Conservation (phyloP, 2,797 vertebrate species). For the Pangasius mekongensis region DNA sequence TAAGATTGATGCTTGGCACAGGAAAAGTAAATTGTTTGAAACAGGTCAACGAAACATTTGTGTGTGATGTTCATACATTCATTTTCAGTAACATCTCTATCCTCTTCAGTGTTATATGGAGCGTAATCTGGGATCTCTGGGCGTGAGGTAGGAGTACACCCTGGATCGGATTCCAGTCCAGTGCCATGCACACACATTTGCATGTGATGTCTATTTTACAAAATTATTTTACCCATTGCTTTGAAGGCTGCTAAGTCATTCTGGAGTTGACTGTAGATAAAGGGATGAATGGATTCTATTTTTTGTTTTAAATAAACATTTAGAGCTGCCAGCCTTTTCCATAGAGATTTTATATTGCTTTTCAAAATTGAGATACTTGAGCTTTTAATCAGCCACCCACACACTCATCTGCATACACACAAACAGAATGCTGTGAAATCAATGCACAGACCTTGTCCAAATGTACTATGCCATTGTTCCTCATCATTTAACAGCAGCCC, state of each 20-base stretch:
- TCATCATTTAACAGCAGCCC: constrained; percentile 53
- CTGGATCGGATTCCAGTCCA: background rate
- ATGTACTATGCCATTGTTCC: constrained; percentile 70
- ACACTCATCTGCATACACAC: background rate
- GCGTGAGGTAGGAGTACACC: background rate
- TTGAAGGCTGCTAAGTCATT: background rate
- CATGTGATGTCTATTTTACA: background rate
- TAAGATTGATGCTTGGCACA: too few species aligned
- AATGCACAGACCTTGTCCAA: constrained; percentile 61
- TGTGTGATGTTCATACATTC: too few species aligned
- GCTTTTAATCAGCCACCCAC: background rate
- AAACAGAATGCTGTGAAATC: constrained; percentile 48
- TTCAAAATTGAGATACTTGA: background rate
- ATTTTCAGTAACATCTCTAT: background rate
- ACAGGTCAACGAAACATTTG: background rate
- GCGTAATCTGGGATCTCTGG: background rate
- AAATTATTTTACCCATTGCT: background rate
- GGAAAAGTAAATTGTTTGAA: background rate
- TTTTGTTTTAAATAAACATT: background rate
- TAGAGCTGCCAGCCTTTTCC: background rate
- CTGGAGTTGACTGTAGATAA: background rate
- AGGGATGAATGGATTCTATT: background rate
- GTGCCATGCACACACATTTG: background rate
- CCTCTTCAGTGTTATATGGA: background rate
- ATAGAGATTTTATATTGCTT: background rate